Evolutionary conservation across 2,113 vertebrate genomes (phyloP), one percentile per base, ranked within the genome.

Genomic region (Cacatua alba): DNA sequence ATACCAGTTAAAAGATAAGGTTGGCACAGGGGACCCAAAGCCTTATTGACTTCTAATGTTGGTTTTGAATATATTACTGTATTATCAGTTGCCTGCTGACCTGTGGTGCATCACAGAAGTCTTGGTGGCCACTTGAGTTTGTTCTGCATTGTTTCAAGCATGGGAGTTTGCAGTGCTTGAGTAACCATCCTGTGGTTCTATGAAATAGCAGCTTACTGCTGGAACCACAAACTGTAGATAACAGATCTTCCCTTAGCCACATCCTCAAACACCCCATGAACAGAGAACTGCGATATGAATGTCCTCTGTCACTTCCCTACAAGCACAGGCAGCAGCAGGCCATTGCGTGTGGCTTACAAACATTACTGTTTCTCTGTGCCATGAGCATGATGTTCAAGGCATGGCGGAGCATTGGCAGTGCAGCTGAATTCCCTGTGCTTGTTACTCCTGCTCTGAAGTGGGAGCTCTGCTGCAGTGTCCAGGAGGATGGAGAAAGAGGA

Each of bases 231-330:
- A 6, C 51, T 33, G 8, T 21, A 59, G 71, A 6, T 13, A 46
- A 13, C 17, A 19, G 23, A 4, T 57, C 77, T 65, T 91, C 17
- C 35, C 53, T 62, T 26, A 23, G 64, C 80, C 29, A 4, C n/a
- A 6, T 69, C 41, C 46, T 70, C 2, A 0, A 10, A 6, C 14
- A 15, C 43, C 31, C n/a, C 1, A 1, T 29, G 43, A 77, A 9
- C 46, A 72, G 72, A 49, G 39, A 41, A 10, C 28, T 25, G 76
- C 0, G 4, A 2, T 21, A 51, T 4, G 2, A 24, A 16, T 49
- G 51, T 75, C 35, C 43, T 33, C 29, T 24, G 21, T 39, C 18
- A 4, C 43, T 28, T 69, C 14, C 1, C 3, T 43, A 6, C 44
- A 13, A 44, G 55, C 0, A 1, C 24, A 49, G 55, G 48, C 39